Evolutionary conservation across 2,888 invertebrate species (phyloP).

Genomic region (Hirtodrosophila cameraria): DNA sequence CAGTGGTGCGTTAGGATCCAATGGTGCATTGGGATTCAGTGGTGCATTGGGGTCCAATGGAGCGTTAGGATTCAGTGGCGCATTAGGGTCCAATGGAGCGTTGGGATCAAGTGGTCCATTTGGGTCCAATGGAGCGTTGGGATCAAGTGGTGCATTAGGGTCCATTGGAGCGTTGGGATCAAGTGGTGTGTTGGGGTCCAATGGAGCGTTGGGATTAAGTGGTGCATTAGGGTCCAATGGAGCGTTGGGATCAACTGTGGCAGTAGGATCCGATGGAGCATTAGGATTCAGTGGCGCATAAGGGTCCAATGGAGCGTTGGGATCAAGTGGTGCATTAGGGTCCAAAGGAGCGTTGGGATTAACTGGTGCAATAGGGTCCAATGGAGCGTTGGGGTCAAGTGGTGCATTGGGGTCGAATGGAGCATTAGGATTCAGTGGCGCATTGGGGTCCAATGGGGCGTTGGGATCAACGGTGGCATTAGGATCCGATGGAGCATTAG

Average conservation of each 20-base stretch:
- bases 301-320: background rate
- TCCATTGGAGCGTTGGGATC: constrained; percentile 10
- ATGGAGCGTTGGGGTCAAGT: constrained; percentile 10
- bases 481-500: constrained; percentile 22
- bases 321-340: constrained; percentile 16
- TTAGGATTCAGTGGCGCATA: constrained; percentile 8
- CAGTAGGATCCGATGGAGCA: constrained; percentile 5
- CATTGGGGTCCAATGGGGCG: constrained; percentile 13
- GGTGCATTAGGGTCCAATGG: constrained; percentile 7
- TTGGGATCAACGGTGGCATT: constrained; percentile 27
- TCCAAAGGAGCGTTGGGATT: constrained; percentile 18
- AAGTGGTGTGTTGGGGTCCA: background rate
- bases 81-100: constrained; percentile 15
- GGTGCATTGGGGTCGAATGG: constrained; percentile 18
- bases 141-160: constrained; percentile 22
- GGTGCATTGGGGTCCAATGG: constrained; percentile 4
- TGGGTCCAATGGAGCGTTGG: constrained; percentile 7
- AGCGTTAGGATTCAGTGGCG: background rate
- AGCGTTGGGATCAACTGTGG: background rate
- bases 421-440: constrained; percentile 12
- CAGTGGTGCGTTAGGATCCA: background rate
- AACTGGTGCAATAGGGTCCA: background rate
- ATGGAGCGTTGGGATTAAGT: constrained; percentile 1
- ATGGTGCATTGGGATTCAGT: constrained; percentile 19
- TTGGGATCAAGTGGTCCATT: constrained; percentile 14